Evolutionary conservation across 2,888 invertebrate genomes (phyloP).

Genomic region (Drosophila setosimentum): DNA sequence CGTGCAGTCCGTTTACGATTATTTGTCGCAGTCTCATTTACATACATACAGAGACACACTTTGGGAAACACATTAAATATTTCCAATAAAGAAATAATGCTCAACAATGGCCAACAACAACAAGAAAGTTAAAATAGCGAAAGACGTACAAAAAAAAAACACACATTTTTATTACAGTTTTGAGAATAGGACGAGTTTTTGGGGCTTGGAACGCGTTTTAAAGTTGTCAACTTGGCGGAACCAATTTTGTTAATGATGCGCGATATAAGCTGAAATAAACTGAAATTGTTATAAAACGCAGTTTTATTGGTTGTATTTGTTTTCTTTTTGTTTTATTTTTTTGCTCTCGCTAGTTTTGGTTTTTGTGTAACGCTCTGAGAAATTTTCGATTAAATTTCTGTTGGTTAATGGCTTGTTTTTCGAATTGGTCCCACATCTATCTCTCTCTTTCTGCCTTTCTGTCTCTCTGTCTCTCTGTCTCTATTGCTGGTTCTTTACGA

Average conservation of each 20-base stretch:
- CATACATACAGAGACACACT: slow-evolving; percentile 46
- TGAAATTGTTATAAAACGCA: slow-evolving; percentile 72
- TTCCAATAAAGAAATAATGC: slow-evolving; percentile 52
- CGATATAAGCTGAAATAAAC: slow-evolving; percentile 73
- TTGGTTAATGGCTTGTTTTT: slow-evolving; percentile 24
- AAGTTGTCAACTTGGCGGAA: slow-evolving; percentile 76
- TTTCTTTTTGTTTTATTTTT: slow-evolving; percentile 13
- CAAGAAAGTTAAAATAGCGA: slow-evolving; percentile 9
- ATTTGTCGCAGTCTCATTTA: slow-evolving; percentile 52
- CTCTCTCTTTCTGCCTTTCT: not conserved
- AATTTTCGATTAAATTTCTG: slow-evolving; percentile 40
- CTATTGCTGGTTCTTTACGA: slow-evolving; percentile 4
- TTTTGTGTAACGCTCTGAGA: slow-evolving; percentile 46
- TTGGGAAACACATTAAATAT: slow-evolving; percentile 56
- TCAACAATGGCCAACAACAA: slow-evolving; percentile 42
- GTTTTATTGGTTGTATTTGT: slow-evolving; percentile 56
- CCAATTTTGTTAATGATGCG: slow-evolving; percentile 76
- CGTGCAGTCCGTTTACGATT: slow-evolving; percentile 38
- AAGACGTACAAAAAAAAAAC: slow-evolving; percentile 30
- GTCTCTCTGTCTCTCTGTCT: slow-evolving; percentile 1
- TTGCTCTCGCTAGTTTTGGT: slow-evolving; percentile 13
- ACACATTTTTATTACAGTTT: slow-evolving; percentile 63
- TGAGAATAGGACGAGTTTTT: slow-evolving; percentile 54
- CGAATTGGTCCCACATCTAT: not conserved
- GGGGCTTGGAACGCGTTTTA: slow-evolving; percentile 57